Conservation (phyloP, 2,797 vertebrate genomes). For the Balearica regulorum region DNA sequence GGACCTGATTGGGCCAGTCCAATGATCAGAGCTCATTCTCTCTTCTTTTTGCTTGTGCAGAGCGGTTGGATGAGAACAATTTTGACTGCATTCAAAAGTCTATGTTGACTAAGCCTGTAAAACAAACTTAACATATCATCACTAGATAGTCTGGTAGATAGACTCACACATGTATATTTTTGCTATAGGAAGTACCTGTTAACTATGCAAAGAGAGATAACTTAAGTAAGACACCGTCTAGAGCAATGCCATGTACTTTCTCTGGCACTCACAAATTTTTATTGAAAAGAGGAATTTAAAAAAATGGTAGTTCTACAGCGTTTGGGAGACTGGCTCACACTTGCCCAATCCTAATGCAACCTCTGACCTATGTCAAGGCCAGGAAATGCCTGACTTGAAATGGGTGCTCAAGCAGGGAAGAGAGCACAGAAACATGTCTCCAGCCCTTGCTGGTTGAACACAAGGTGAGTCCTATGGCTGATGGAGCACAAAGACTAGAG, state of each 20-base stretch:
- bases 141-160: neutral
- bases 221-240: neutral
- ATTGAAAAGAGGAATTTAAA: neutral
- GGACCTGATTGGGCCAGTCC: neutral
- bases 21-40: neutral
- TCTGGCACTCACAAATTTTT: neutral
- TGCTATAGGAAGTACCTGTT: neutral
- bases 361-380: neutral
- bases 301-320: neutral
- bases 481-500: neutral
- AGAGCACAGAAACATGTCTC: neutral
- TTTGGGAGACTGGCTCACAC: neutral
- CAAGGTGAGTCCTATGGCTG: neutral
- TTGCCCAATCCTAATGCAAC: neutral
- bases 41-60: neutral
- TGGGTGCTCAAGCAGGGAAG: neutral
- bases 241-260: neutral
- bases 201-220: neutral
- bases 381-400: neutral
- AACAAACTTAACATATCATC: neutral
- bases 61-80: neutral
- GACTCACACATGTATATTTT: neutral
- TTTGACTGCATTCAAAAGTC: neutral
- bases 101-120: neutral
- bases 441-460: neutral